Conservation (phyloP, 2,113 vertebrate species). For the Thalassoma bifasciatum region DNA sequence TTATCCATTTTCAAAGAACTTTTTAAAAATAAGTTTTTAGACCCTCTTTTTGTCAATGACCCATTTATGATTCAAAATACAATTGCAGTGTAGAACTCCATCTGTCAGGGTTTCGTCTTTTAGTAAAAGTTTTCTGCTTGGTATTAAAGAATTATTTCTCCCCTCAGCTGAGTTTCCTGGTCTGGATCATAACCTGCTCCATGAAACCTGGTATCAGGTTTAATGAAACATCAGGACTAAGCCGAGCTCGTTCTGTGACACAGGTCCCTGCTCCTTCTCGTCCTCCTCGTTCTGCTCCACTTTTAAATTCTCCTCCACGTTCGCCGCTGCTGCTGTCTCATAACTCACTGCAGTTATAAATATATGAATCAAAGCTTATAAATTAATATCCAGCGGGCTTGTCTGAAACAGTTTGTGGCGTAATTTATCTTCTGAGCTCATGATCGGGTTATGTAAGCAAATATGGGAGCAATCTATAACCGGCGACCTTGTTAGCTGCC, state of each 20-base stretch:
- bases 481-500: constrained; percentile 46
- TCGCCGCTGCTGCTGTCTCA: constrained; percentile 32
- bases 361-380: constrained; percentile 55
- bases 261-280: neutral
- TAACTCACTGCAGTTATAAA: constrained; percentile 57
- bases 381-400: constrained; percentile 59
- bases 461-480: constrained; percentile 55
- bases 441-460: constrained; percentile 57
- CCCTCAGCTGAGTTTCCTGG: neutral
- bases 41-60: no score
- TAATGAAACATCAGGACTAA: neutral
- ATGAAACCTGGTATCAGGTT: neutral
- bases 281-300: constrained; percentile 28
- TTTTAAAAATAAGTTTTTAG: no score
- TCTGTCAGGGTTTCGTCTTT: no score
- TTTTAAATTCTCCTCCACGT: constrained; percentile 52
- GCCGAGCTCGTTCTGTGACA: neutral
- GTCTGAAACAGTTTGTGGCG: constrained; percentile 52
- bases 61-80: no score
- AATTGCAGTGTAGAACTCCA: no score
- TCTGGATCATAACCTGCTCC: no score
- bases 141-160: no score
- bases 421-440: constrained; percentile 62
- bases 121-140: no score
- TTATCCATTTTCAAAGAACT: no score